A percentile compares a stretch with the other conserved stretches of the same genome.
phyloP scores from a whole-genome alignment of 2,888 invertebrate species.

The Leucozona laternaria region DNA sequence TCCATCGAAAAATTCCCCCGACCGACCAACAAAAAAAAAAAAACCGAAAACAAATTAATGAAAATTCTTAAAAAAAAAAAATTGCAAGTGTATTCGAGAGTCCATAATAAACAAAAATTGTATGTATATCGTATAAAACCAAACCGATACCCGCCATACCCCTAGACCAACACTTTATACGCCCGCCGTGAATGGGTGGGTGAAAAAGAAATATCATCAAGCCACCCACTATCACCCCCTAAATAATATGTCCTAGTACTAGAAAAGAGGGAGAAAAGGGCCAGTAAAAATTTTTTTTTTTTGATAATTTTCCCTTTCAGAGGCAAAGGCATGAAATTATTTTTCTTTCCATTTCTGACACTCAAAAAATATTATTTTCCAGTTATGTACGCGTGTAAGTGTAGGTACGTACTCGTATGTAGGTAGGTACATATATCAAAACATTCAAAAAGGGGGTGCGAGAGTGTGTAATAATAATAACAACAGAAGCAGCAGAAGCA shows the following conservation, averaged over 20 bases:
- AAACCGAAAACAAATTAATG: constrained; percentile 72
- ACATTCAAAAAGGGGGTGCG: constrained; percentile 79
- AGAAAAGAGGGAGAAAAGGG: constrained; percentile 54
- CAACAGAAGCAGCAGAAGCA: constrained; percentile 74
- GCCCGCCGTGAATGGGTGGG: constrained; percentile 54
- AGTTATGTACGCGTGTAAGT: constrained; percentile 79
- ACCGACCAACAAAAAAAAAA: constrained; percentile 49
- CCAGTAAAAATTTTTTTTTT: constrained; percentile 59
- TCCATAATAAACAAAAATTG: constrained; percentile 63
- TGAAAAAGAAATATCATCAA: constrained; percentile 55
- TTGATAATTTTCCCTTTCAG: constrained; percentile 76
- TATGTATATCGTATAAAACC: constrained; percentile 35
- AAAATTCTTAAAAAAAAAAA: constrained; percentile 71
- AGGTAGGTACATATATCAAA: constrained; percentile 82
- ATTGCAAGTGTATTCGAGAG: constrained; percentile 72
- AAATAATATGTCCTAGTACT: not conserved
- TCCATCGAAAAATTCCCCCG: constrained; percentile 49
- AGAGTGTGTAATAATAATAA: constrained; percentile 80
- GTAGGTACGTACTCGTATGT: constrained; percentile 62
- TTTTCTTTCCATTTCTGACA: constrained; percentile 84
- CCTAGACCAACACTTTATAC: constrained; percentile 54
- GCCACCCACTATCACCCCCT: constrained; percentile 45
- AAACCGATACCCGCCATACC: not conserved
- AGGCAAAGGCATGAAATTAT: constrained; percentile 81
- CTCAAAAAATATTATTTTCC: constrained; percentile 83